These are phyloP conservation scores for Plotosus lineatus DNA, from an alignment of 2,113 vertebrate genomes.

Conservation along the genomic window DNA sequence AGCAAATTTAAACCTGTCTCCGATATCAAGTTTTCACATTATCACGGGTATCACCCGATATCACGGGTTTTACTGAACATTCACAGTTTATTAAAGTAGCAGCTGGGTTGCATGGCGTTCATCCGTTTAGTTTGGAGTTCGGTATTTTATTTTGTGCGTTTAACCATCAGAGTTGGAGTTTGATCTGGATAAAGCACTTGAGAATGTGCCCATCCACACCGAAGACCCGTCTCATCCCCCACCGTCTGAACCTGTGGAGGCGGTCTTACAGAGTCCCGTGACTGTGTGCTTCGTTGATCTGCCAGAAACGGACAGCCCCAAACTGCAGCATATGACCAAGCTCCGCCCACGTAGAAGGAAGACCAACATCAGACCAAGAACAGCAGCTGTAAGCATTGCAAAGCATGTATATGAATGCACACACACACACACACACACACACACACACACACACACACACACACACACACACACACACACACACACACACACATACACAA, in stretches of 20 bases:
- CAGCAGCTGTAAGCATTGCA: slow-evolving; percentile 72
- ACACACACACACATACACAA: not conserved
- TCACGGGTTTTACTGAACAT: not conserved
- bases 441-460: not conserved
- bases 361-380: slow-evolving; percentile 79
- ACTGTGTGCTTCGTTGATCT: slow-evolving; percentile 77
- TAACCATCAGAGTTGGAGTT: slow-evolving; percentile 88
- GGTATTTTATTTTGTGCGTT: not conserved
- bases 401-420: not conserved
- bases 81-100: not conserved
- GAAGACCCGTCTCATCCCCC: slow-evolving; percentile 80
- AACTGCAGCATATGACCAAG: slow-evolving; percentile 90
- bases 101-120: not conserved
- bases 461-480: not conserved
- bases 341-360: slow-evolving; percentile 84
- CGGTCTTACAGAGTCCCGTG: slow-evolving; percentile 64
- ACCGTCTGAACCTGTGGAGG: slow-evolving; percentile 47
- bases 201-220: slow-evolving; percentile 89
- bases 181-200: slow-evolving; percentile 92
- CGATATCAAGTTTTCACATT: too few relatives aligned
- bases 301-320: slow-evolving; percentile 79
- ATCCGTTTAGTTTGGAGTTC: not conserved
- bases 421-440: slow-evolving; percentile 8
- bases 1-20: not conserved
- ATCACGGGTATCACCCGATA: not conserved